phyloP scores from a whole-genome alignment of 2,888 invertebrate species.

The Pycnomerus fuliginosus region DNA sequence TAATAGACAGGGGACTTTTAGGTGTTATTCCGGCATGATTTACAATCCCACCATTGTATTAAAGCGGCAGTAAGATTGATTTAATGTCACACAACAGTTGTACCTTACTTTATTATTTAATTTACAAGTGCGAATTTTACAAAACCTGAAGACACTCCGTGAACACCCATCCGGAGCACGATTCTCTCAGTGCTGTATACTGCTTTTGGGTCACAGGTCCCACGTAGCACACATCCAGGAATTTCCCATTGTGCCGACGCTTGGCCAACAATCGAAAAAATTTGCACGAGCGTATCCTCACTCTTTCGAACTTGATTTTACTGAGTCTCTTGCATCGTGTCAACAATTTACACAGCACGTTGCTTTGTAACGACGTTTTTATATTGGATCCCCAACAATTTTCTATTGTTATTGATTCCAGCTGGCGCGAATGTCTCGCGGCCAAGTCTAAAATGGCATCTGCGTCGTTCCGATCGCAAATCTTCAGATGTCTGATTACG shows the following conservation, averaged over 20 bases:
- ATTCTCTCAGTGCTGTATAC: conserved; percentile 9
- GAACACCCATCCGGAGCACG: conserved; percentile 10
- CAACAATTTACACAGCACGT: conserved; percentile 12
- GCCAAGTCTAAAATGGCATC: conserved; percentile 7
- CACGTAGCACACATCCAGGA: conserved; percentile 11
- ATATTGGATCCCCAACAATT: conserved; percentile 16
- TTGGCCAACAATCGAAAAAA: conserved; percentile 17
- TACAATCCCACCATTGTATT: too few relatives aligned
- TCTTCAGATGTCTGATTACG: conserved; percentile 7
- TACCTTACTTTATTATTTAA: too few relatives aligned
- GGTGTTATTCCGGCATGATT: too few relatives aligned
- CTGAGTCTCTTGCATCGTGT: conserved; percentile 12
- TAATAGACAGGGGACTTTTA: too few relatives aligned
- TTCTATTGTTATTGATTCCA: conserved; percentile 9
- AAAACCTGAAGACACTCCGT: conserved; percentile 4
- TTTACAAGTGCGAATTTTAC: too few relatives aligned
- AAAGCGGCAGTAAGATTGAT: too few relatives aligned
- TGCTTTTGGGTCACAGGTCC: conserved; percentile 16
- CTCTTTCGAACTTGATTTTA: conserved; percentile 18
- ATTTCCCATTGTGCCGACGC: conserved; percentile 8
- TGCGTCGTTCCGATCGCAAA: conserved; percentile 11
- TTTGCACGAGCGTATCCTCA: conserved; percentile 16
- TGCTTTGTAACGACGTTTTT: conserved; percentile 5
- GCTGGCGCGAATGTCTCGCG: conserved; percentile 2
- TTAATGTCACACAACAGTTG: too few relatives aligned